These are phyloP conservation scores for Melospiza melodia DNA, from an alignment of 2,113 vertebrate species.

Conservation along the genomic window DNA sequence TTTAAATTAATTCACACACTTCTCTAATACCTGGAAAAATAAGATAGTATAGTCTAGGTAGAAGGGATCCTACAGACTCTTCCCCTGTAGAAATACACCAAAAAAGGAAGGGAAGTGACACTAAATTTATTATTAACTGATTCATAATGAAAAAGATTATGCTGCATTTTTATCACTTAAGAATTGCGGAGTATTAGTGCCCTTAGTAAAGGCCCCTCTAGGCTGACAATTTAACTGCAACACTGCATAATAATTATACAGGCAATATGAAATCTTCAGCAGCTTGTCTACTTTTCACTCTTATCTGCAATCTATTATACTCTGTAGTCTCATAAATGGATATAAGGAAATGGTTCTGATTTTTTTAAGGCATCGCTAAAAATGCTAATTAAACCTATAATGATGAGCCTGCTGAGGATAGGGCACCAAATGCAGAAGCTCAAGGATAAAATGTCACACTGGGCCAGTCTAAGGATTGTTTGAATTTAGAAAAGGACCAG, in stretches of 20 bases:
- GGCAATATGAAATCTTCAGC: conserved; percentile 43
- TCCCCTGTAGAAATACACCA: not conserved
- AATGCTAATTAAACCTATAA: conserved; percentile 38
- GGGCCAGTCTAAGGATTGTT: not conserved
- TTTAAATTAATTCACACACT: not conserved
- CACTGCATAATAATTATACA: conserved; percentile 12
- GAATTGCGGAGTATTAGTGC: conserved; percentile 7
- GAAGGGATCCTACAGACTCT: not conserved
- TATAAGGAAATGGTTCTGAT: conserved; percentile 30
- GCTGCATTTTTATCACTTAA: conserved; percentile 8
- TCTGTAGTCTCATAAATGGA: conserved; percentile 34
- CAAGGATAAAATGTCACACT: conserved; percentile 45
- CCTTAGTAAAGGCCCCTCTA: not conserved
- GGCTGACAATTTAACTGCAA: conserved; percentile 4
- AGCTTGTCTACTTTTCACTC: conserved; percentile 39
- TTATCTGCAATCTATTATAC: conserved; percentile 26
- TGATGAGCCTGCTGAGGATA: conserved; percentile 16
- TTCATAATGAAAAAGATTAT: not conserved
- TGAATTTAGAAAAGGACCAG: not conserved
- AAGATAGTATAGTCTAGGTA: not conserved
- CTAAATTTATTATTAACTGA: not conserved
- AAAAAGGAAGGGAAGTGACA: not conserved
- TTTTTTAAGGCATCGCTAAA: conserved; percentile 44
- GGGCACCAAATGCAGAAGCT: not conserved
- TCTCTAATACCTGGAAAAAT: not conserved